Evolutionary conservation across 1,140 invertebrate genomes (phyloP).

Genomic region (Drosophila lowei): DNA sequence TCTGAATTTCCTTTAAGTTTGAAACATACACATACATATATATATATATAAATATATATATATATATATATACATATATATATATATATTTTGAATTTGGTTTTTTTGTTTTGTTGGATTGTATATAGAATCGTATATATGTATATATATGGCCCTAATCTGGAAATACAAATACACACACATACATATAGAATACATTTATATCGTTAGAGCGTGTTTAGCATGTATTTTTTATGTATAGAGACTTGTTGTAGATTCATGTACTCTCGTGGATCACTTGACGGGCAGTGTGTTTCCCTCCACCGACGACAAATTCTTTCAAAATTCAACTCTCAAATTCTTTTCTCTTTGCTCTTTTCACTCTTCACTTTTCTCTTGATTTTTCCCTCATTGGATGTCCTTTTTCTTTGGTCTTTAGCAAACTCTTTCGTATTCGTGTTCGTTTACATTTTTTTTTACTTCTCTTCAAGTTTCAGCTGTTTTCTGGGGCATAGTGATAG

Average conservation of each 20-base stretch:
- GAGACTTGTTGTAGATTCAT: slow-evolving; percentile 20
- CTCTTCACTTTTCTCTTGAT: slow-evolving; percentile 2
- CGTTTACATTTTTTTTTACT: slow-evolving; percentile 2
- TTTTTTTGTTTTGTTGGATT: slow-evolving; percentile 3
- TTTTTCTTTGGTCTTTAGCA: slow-evolving; percentile 62
- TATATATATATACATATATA: too few species aligned
- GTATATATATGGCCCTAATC: slow-evolving; percentile 14
- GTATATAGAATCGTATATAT: slow-evolving; percentile 30
- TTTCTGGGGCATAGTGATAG: slow-evolving; percentile 17
- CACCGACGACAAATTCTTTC: too few species aligned
- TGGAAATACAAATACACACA: slow-evolving; percentile 10
- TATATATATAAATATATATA: neutral
- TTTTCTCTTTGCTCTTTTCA: slow-evolving; percentile 7
- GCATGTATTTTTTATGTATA: slow-evolving; percentile 7
- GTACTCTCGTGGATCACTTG: slow-evolving; percentile 40
- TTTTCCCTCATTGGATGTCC: slow-evolving; percentile 5
- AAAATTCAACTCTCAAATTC: slow-evolving; percentile 24
- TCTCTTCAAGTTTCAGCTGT: slow-evolving; percentile 19
- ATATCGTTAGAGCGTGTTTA: too few species aligned
- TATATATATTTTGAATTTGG: neutral
- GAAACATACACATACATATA: too few species aligned
- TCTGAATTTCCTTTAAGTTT: too few species aligned
- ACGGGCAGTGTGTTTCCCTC: slow-evolving; percentile 8
- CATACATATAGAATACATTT: slow-evolving; percentile 6
- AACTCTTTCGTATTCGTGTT: slow-evolving; percentile 18